phyloP scores from a whole-genome alignment of 2,113 vertebrate genomes.

The Ophiodon elongatus region DNA sequence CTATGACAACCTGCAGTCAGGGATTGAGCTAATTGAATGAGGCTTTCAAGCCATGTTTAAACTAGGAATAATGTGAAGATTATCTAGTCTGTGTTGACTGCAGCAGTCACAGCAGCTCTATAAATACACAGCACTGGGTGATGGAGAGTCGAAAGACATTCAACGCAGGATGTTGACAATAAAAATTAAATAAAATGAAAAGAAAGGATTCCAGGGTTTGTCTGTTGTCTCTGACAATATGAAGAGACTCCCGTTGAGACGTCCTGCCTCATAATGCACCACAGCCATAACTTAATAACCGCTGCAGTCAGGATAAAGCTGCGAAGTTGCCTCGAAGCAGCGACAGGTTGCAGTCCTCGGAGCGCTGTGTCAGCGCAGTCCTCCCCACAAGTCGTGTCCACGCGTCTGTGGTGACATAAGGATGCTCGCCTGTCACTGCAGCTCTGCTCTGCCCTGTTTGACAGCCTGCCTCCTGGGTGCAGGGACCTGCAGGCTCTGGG shows the following conservation, averaged over 20 bases:
- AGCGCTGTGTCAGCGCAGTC: conserved; percentile 47
- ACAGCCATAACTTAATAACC: neutral
- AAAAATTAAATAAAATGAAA: no score
- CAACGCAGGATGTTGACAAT: conserved; percentile 36
- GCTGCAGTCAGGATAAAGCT: conserved; percentile 3
- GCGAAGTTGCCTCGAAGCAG: conserved; percentile 5
- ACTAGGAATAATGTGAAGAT: conserved; percentile 63
- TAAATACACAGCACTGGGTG: conserved; percentile 34
- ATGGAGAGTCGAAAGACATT: conserved; percentile 9
- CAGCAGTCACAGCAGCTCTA: conserved; percentile 33
- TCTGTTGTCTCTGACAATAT: neutral
- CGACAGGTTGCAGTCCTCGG: conserved; percentile 27
- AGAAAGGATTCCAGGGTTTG: neutral
- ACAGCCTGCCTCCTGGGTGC: conserved; percentile 39
- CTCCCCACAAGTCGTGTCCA: neutral
- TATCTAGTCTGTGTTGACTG: conserved; percentile 46
- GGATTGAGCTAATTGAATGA: conserved; percentile 67
- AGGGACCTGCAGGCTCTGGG: conserved; percentile 1
- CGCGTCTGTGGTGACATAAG: conserved; percentile 20
- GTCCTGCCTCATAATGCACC: neutral
- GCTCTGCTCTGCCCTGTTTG: conserved; percentile 36
- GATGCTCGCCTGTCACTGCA: conserved; percentile 49
- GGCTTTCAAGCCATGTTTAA: conserved; percentile 43
- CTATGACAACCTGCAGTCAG: conserved; percentile 33
- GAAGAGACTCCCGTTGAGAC: neutral